Conservation (phyloP, 2,797 vertebrate species). For the Acestrorhynchus altus region DNA sequence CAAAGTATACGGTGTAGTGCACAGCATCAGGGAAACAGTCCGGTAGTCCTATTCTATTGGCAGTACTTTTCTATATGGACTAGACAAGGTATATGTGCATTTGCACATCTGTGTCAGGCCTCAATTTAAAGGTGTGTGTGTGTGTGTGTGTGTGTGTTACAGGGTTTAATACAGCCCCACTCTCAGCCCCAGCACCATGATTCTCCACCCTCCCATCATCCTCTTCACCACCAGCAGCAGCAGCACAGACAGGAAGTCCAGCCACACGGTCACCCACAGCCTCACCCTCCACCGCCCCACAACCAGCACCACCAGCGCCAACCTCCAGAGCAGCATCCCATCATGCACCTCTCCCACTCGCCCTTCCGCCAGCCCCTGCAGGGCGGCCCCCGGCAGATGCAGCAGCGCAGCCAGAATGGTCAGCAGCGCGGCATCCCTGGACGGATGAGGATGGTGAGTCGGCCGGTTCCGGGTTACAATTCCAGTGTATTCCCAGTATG, state of each 20-base stretch:
- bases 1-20: too few species aligned
- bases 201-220: slow-evolving; percentile 78
- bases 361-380: slow-evolving; percentile 88
- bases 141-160: slow-evolving; percentile 14
- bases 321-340: slow-evolving; percentile 81
- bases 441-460: slow-evolving; percentile 87
- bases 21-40: too few species aligned
- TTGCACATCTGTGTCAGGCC: background rate
- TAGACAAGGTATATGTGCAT: too few species aligned
- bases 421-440: slow-evolving; percentile 78
- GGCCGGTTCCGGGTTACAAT: too few species aligned
- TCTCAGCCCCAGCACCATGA: slow-evolving; percentile 84
- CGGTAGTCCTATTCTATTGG: too few species aligned
- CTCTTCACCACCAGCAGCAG: slow-evolving; percentile 79
- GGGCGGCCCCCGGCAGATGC: slow-evolving; percentile 81
- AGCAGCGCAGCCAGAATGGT: slow-evolving; percentile 82
- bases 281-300: slow-evolving; percentile 69
- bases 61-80: too few species aligned
- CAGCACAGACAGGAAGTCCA: slow-evolving; percentile 77
- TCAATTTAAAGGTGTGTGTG: slow-evolving; percentile 35
- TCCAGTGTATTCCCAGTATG: too few species aligned
- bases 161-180: slow-evolving; percentile 86
- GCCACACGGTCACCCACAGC: slow-evolving; percentile 63
- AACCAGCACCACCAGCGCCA: slow-evolving; percentile 71
- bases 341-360: slow-evolving; percentile 88